Percentiles rank a stretch among this genome's conserved stretches.
Evolutionary conservation across 2,888 invertebrate species (phyloP).

Genomic region (Melieria omissa): DNA sequence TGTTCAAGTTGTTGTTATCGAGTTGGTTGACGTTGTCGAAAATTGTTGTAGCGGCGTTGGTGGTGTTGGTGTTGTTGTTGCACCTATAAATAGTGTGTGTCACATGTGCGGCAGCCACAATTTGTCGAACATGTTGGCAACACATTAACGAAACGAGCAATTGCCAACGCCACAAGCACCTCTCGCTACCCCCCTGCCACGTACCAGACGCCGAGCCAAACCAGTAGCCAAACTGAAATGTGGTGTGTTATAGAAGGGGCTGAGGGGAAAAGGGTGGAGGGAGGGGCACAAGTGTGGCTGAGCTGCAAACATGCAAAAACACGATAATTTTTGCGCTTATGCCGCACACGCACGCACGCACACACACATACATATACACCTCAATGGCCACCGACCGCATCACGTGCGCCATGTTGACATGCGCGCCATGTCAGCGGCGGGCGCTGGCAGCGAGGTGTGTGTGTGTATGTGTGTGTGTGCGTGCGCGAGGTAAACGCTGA

Average conservation of each 20-base stretch:
- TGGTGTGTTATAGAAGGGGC: no score
- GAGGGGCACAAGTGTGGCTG: neutral
- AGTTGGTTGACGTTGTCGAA: conserved; percentile 6
- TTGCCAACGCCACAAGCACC: neutral
- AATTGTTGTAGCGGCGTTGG: conserved; percentile 37
- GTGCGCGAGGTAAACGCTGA: conserved; percentile 3
- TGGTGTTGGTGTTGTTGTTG: conserved; percentile 25
- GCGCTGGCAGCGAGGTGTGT: neutral
- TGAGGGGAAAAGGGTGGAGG: neutral
- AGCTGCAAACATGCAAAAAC: conserved; percentile 19
- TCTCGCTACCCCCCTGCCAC: conserved; percentile 27
- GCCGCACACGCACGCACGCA: conserved; percentile 1
- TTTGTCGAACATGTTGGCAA: conserved; percentile 47
- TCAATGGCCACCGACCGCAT: conserved; percentile 23
- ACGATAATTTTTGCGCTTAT: conserved; percentile 25
- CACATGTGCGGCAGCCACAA: conserved; percentile 46
- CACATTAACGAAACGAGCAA: conserved; percentile 29
- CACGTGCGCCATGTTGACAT: conserved; percentile 24
- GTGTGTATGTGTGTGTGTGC: neutral
- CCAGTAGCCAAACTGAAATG: no score
- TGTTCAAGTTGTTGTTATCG: neutral
- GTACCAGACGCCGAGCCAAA: neutral
- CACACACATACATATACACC: conserved; percentile 3
- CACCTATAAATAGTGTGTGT: conserved; percentile 45
- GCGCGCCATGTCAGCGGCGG: conserved; percentile 1